Conservation (phyloP, 2,113 vertebrate genomes). For the Poeciliopsis retropinna region DNA sequence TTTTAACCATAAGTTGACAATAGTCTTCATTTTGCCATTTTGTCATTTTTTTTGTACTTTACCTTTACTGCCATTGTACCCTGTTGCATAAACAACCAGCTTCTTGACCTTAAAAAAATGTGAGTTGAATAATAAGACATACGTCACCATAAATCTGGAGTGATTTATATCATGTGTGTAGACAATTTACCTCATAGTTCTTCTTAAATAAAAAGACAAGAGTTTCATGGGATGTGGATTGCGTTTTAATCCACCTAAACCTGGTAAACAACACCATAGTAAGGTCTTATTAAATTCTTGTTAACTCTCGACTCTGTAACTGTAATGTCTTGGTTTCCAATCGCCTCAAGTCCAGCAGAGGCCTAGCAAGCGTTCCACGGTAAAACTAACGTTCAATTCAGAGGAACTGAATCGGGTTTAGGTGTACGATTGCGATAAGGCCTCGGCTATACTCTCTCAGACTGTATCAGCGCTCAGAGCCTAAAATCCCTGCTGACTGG, state of each 20-base stretch:
- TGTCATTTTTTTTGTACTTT: too few species aligned
- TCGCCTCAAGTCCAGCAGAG: background rate
- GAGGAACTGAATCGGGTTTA: conserved; percentile 32
- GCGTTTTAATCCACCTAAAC: too few species aligned
- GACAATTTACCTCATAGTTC: background rate
- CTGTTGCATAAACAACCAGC: too few species aligned
- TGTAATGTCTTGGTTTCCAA: background rate
- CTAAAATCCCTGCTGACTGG: conserved; percentile 75
- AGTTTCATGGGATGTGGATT: too few species aligned
- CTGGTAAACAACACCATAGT: background rate
- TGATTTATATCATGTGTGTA: background rate
- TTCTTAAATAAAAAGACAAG: too few species aligned
- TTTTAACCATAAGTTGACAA: too few species aligned
- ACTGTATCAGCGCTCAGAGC: conserved; percentile 53
- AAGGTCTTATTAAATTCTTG: background rate
- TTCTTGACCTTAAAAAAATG: background rate
- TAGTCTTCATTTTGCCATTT: too few species aligned
- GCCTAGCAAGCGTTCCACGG: background rate
- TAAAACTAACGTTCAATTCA: conserved; percentile 5
- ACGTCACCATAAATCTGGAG: background rate
- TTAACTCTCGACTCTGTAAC: background rate
- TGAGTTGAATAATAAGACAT: background rate
- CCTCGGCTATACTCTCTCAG: conserved; percentile 46
- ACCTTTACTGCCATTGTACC: background rate
- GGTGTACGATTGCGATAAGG: conserved; percentile 53